Percentiles rank a stretch among this genome's conserved stretches.
phyloP scores from a whole-genome alignment of 2,888 invertebrate genomes.

The Diarsia dahlii region DNA sequence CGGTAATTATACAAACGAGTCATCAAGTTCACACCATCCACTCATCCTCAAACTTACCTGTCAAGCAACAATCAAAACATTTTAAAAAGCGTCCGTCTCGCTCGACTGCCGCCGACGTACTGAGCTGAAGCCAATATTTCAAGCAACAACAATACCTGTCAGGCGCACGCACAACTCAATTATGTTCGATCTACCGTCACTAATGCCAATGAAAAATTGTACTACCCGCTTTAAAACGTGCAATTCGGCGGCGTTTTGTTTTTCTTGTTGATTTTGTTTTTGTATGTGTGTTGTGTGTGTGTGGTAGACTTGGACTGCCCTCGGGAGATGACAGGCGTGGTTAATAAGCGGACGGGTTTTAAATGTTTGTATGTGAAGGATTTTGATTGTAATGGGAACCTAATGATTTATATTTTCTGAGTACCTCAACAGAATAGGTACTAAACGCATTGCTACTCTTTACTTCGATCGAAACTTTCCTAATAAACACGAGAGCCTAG shows the following conservation, averaged over 20 bases:
- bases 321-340: constrained; percentile 16
- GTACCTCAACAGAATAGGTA: too few relatives aligned
- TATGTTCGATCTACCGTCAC: constrained; percentile 75
- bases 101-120: constrained; percentile 43
- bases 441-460: neutral
- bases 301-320: neutral
- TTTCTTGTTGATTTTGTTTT: constrained; percentile 55
- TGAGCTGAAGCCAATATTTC: constrained; percentile 64
- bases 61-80: constrained; percentile 7
- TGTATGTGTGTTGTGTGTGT: constrained; percentile 19
- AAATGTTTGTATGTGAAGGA: neutral
- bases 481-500: too few relatives aligned
- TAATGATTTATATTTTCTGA: neutral
- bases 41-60: neutral
- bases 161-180: constrained; percentile 75
- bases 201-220: constrained; percentile 73
- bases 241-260: constrained; percentile 62
- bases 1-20: too few relatives aligned
- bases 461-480: too few relatives aligned
- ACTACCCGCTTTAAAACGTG: constrained; percentile 59
- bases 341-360: neutral
- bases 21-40: neutral
- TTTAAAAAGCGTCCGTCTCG: constrained; percentile 36
- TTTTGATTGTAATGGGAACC: neutral
- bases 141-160: constrained; percentile 73